Conservation (phyloP, 2,888 invertebrate genomes). For the Lysandra coridon region DNA sequence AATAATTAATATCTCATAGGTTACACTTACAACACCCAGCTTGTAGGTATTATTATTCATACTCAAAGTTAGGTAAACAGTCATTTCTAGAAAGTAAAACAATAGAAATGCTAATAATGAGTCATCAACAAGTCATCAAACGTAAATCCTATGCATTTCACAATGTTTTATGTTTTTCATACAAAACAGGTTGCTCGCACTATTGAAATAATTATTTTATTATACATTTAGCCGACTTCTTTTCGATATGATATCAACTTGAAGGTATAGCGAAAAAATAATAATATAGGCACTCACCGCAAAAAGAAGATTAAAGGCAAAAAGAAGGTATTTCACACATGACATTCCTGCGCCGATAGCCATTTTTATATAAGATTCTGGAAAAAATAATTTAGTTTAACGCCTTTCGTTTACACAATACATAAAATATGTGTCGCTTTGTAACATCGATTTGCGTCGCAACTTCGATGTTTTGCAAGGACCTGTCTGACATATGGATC, state of each 20-base stretch:
- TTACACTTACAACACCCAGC: neutral
- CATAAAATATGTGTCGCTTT: constrained; percentile 9
- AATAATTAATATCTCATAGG: neutral
- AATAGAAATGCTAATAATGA: neutral
- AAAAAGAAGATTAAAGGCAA: constrained; percentile 92
- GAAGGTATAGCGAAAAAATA: neutral
- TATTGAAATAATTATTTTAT: neutral
- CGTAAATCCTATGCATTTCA: neutral
- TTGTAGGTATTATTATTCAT: neutral
- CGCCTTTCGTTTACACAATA: neutral
- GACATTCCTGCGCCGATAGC: constrained; percentile 90
- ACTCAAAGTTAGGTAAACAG: neutral
- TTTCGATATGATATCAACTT: neutral
- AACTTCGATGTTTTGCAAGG: constrained; percentile 39
- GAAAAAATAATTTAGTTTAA: constrained; percentile 52
- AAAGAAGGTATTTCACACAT: constrained; percentile 93
- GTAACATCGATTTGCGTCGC: constrained; percentile 62
- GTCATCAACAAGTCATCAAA: neutral
- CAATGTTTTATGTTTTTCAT: neutral
- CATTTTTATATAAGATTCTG: constrained; percentile 76
- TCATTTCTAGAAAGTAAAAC: neutral
- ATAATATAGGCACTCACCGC: constrained; percentile 84
- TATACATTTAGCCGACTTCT: neutral
- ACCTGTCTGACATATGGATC: neutral
- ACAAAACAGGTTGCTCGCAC: neutral